Base-by-base conservation (phyloP, 92 coral and sea anemone species). In the Parazoanthus swiftii region DNA sequence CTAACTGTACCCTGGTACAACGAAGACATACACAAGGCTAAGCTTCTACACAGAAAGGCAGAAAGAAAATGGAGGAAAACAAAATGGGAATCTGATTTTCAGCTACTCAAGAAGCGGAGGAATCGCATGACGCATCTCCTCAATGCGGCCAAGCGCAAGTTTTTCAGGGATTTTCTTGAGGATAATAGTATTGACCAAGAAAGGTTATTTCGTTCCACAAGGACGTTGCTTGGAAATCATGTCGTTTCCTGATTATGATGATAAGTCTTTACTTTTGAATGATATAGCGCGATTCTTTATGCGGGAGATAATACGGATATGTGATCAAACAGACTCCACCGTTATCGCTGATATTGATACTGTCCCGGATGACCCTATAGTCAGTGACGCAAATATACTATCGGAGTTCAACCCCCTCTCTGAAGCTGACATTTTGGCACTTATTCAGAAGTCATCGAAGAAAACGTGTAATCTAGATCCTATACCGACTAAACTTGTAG, bases 61-160 rank as follows among this genome's bases (percentile, higher is more conserved):
- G 51, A 46, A 46, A 46, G 51, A 9, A 46, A 46, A 46, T 46
- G 51, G 51, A 46, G 51, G 51, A 46, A 46, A 9, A 46, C 51
- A 6, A 46, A 46, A 46, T 9, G 11, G 51, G 51, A 46, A 46
- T 6, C 8, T 46, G 51, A 46, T 46, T 46, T 46, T 46, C 51
- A 46, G 51, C 11, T 46, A 46, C 8, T 46, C 51, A 46, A 46
- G 11, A 46, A 46, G 51, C 8, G 51, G 8, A 46, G 51, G 11
- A 46, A 46, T 46, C 51, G 7, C 11, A 10, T 46, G 8, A 46
- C 72, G 4, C 25, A 66, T 18, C 72, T 66, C 50, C 42, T 79
- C 25, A 89, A 86, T 71, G 66, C 46, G 86, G 87, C 86, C 33
- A 88, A 88, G 81, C 80, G 90, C 59, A 79, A 85, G 39, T 88